A percentile compares a stretch with the other conserved stretches of the same genome.
Conservation (phyloP, 2,113 vertebrate species). For the Cyrtonyx montezumae region DNA sequence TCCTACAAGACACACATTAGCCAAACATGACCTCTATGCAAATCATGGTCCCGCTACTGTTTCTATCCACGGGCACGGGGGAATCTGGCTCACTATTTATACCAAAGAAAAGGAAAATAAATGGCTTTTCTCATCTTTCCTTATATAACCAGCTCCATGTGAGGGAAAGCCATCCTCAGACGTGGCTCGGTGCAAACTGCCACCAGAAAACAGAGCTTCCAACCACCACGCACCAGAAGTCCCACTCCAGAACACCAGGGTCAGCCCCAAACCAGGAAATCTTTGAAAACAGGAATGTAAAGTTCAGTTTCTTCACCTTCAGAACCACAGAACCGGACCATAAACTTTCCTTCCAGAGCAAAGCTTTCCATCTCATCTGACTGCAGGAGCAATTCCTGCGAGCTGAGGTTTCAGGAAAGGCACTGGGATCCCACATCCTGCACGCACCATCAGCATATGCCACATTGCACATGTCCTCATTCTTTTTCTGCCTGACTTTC, state of each 20-base stretch:
- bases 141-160: accelerated
- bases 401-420: neutral
- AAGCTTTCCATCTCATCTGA: neutral
- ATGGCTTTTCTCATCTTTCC: accelerated
- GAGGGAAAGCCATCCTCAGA: neutral
- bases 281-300: neutral
- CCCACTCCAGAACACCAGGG: accelerated
- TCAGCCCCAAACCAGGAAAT: neutral
- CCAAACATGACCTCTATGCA: constrained; percentile 88
- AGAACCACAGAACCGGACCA: accelerated
- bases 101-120: neutral
- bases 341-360: neutral
- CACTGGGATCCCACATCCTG: neutral
- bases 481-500: neutral
- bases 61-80: neutral
- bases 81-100: neutral
- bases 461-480: neutral
- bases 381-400: neutral
- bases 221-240: accelerated
- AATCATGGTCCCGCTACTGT: constrained; percentile 79
- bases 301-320: neutral
- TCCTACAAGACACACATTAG: constrained; percentile 87
- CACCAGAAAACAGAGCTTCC: accelerated
- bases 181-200: accelerated
- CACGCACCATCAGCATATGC: neutral